These are phyloP conservation scores for Botrylloides violaceus DNA, from an alignment of 23 tunicate species.

Conservation along the genomic window DNA sequence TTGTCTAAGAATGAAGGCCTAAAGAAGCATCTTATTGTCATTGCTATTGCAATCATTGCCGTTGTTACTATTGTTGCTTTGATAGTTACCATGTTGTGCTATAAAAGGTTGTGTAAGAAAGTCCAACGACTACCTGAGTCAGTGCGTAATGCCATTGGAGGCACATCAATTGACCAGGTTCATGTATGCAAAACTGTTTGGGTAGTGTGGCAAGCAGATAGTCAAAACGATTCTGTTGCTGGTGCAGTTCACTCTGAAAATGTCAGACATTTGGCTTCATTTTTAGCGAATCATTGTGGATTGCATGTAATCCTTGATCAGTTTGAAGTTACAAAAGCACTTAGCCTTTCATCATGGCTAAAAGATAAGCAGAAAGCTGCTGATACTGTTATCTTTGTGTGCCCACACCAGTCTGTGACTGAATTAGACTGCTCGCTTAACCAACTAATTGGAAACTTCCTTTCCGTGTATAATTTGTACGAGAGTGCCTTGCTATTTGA, in stretches of 20 bases:
- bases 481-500: conserved; percentile 1
- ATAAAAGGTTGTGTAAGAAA: background rate
- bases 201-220: conserved; percentile 27
- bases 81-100: background rate
- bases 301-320: conserved; percentile 22
- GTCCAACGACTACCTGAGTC: conserved; percentile 2
- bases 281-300: conserved; percentile 23
- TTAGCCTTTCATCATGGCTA: conserved; percentile 4
- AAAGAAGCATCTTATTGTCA: background rate
- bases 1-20: background rate
- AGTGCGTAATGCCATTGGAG: background rate
- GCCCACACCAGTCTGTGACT: background rate
- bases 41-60: background rate
- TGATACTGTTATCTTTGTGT: conserved; percentile 12
- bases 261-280: conserved; percentile 13
- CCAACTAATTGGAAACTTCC: conserved; percentile 2
- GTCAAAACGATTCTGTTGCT: background rate
- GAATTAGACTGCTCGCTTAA: background rate
- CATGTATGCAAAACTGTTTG: conserved; percentile 14
- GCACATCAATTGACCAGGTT: too few relatives aligned
- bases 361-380: conserved; percentile 9
- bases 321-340: background rate
- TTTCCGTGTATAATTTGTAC: conserved; percentile 3
- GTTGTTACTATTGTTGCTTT: background rate
- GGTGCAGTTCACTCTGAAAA: conserved; percentile 10